Evolutionary conservation across 2,888 invertebrate species (phyloP), one percentile per base, ranked within the genome.

Genomic region (Trimorus sp.): DNA sequence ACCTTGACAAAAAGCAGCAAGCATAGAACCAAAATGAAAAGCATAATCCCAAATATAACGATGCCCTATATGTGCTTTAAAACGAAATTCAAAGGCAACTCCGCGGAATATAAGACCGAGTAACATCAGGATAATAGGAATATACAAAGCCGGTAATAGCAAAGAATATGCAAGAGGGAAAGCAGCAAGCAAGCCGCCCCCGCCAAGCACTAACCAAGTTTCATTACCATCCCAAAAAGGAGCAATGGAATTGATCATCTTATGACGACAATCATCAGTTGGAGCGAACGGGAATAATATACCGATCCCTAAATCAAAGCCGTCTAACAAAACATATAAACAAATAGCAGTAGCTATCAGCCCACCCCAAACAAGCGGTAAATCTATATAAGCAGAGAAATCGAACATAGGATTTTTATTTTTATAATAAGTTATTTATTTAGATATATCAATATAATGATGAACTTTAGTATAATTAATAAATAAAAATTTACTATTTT

Each of bases 141-240:
- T 48, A 49, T 63, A 63, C 1, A 63, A 49, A 38, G 63, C 63
- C 1, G 63, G 49, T 14, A 63, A 2, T 49, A 63, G 7, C 11
- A 63, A 4, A 4, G 63, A 63, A 49, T 63, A 63, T 36, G 63
- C 63, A 36, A 63, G 49, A 38, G 63, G 63, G 11, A 63, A 63
- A 48, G 63, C 63, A 49, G 49, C 63, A 63, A 63, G 14, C 48
- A 63, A 49, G 11, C 49, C 63, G 0, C 53, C 65, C 2, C 65
- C 65, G 4, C 65, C 65, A 1, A 66, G 16, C 5, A 66, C 65
- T 11, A 66, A 48, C 65, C 65, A 66, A 1, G 65, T 66, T 53
- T 66, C 65, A 26, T 66, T 66, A 2, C 65, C 65, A 48, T 66
- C 65, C 65, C 65, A 66, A 26, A 66, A 51, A 6, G 65, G 65